Conservation (phyloP, 2,797 vertebrate genomes). For the Coccyzus lansbergi region DNA sequence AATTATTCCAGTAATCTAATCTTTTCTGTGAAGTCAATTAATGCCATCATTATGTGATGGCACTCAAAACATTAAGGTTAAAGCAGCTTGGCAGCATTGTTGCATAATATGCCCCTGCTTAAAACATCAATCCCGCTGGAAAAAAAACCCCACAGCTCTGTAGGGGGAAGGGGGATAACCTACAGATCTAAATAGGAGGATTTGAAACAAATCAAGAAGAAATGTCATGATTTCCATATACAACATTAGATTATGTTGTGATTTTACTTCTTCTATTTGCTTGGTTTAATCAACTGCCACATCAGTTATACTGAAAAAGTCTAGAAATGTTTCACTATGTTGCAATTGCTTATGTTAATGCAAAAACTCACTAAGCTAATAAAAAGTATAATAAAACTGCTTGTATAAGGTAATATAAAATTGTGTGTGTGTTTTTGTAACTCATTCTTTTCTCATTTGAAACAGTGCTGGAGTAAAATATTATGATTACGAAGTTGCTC, state of each 20-base stretch:
- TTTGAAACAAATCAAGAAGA: background rate
- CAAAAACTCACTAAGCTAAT: background rate
- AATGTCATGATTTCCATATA: background rate
- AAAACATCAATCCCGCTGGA: background rate
- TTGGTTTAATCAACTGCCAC: background rate
- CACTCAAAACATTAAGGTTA: conserved; percentile 1
- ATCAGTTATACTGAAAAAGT: background rate
- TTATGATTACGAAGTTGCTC: background rate
- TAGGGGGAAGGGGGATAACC: background rate
- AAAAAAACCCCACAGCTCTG: background rate
- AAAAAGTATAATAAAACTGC: fast-evolving
- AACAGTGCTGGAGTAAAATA: background rate
- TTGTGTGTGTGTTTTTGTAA: background rate
- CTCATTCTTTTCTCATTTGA: background rate
- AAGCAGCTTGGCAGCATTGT: conserved; percentile 7
- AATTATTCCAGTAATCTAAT: background rate
- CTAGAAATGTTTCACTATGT: background rate
- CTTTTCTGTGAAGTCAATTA: background rate
- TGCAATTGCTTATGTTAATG: background rate
- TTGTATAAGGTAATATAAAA: background rate
- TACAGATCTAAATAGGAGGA: background rate
- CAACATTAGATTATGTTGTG: background rate
- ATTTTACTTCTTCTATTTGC: background rate
- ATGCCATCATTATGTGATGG: background rate
- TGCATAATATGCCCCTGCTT: background rate